Base-by-base conservation (phyloP, 1,140 invertebrate genomes). In the Drosophila subobscura region DNA sequence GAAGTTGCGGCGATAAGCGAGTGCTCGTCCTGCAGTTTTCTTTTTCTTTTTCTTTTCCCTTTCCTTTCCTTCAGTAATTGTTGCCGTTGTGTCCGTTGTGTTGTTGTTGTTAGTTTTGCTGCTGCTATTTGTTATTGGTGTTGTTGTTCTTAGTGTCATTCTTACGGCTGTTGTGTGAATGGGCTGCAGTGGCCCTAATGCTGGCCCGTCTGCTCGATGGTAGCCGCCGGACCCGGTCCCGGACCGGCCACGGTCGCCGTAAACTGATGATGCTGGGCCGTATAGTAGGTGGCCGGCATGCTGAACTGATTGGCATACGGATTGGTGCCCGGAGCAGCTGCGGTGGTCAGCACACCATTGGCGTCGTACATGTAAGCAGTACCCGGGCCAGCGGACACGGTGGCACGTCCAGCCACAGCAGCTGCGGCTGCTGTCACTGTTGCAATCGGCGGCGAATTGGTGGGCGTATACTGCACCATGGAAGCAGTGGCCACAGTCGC, bases 281-380 rank as follows among this genome's bases (percentile, higher is more conserved):
- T 46, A 65, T 88, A 90, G 27, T 86, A 86, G 22, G 81, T 77
- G 45, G 81, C 61, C 83, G 89, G 80, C 79, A 84, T 90, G 74
- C 75, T 86, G 50, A 89, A 90, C 49, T 90, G 90, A 46, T 79
- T 91, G 49, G 86, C 90, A 77, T 90, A 91, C 5, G 90, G 86
- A 85, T 90, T 91, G 44, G 83, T 81, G 77, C 89, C 79, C 1
- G 85, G 78, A 5, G 79, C 74, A 6, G 77, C 77, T 3, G 84
- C 44, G n/a, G 89, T 81, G 33, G 89, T 85, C 37, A 91, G 42
- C 27, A 91, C 83, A 8, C 89, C 89, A 16, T 79, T 70, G 14
- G 89, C 83, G 70, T 91, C 89, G 55, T 91, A 91, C 81, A 91
- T 88, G 33, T 91, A 91, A 23, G 89, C 66, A 12, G 80, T 56